Conservation (phyloP, 2,888 invertebrate genomes). For the Hoplodrina blanda region DNA sequence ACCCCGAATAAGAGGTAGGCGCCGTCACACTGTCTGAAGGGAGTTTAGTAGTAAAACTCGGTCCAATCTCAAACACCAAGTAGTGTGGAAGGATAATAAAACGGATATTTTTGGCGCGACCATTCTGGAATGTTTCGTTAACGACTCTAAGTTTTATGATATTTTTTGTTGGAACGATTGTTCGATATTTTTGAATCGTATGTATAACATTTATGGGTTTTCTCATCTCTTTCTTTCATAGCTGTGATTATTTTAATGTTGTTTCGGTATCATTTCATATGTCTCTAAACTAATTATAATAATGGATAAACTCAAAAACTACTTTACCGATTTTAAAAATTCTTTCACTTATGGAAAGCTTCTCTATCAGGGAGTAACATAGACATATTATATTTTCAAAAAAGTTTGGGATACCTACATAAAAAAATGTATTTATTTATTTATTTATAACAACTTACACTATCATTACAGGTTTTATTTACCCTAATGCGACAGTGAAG, state of each 20-base stretch:
- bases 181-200: slow-evolving; percentile 9
- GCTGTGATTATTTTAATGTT: too few relatives aligned
- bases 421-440: too few relatives aligned
- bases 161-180: slow-evolving; percentile 22
- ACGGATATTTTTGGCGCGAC: slow-evolving; percentile 52
- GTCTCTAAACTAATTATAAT: too few relatives aligned
- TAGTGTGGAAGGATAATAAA: slow-evolving; percentile 45
- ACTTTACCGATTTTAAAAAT: too few relatives aligned
- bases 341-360: too few relatives aligned
- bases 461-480: too few relatives aligned
- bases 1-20: neutral
- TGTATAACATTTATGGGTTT: neutral
- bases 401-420: too few relatives aligned
- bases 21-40: slow-evolving; percentile 52
- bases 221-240: neutral
- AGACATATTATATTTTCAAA: too few relatives aligned
- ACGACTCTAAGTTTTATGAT: slow-evolving; percentile 45
- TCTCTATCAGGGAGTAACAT: too few relatives aligned
- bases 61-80: slow-evolving; percentile 27
- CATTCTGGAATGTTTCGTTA: slow-evolving; percentile 46
- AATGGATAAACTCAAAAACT: too few relatives aligned
- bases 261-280: neutral
- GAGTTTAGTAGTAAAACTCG: slow-evolving; percentile 34
- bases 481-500: too few relatives aligned
- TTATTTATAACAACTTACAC: too few relatives aligned